A percentile compares a stretch with the other conserved stretches of the same genome.
Evolutionary conservation across 2,888 invertebrate species (phyloP).

Genomic region (Cerceris rybyensis): DNA sequence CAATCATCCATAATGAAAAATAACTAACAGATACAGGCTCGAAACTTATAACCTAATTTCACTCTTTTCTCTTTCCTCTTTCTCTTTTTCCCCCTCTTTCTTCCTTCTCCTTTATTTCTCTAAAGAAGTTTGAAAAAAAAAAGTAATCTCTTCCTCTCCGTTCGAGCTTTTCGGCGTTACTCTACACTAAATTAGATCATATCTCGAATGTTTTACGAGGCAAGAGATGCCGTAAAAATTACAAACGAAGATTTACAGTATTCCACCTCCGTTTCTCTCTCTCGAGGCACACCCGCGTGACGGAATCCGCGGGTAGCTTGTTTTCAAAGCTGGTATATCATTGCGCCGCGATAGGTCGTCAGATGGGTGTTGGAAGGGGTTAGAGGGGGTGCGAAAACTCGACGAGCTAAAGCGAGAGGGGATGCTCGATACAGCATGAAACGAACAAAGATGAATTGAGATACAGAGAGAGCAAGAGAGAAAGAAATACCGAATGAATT

Average conservation of each 20-base stretch:
- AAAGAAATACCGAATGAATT: neutral
- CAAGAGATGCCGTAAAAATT: constrained; percentile 6
- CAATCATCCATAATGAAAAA: too few species aligned
- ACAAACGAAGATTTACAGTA: constrained; percentile 32
- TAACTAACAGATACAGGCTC: too few species aligned
- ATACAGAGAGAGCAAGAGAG: neutral
- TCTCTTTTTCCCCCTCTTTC: too few species aligned
- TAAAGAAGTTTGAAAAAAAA: too few species aligned
- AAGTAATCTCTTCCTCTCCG: too few species aligned
- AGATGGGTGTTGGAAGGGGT: neutral
- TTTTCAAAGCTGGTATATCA: constrained; percentile 47
- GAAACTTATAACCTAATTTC: too few species aligned
- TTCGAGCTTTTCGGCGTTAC: too few species aligned
- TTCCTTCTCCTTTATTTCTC: too few species aligned
- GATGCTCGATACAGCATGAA: neutral
- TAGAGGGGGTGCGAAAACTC: constrained; percentile 24
- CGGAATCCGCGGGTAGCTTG: constrained; percentile 42
- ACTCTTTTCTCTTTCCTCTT: too few species aligned
- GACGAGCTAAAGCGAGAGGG: neutral
- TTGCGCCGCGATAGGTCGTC: constrained; percentile 17
- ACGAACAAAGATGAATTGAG: neutral
- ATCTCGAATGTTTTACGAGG: neutral
- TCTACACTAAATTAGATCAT: neutral
- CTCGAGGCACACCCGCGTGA: constrained; percentile 29
- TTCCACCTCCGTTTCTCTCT: constrained; percentile 29